Conservation (phyloP, 2,888 invertebrate genomes). For the Alentia gelatinosa region DNA sequence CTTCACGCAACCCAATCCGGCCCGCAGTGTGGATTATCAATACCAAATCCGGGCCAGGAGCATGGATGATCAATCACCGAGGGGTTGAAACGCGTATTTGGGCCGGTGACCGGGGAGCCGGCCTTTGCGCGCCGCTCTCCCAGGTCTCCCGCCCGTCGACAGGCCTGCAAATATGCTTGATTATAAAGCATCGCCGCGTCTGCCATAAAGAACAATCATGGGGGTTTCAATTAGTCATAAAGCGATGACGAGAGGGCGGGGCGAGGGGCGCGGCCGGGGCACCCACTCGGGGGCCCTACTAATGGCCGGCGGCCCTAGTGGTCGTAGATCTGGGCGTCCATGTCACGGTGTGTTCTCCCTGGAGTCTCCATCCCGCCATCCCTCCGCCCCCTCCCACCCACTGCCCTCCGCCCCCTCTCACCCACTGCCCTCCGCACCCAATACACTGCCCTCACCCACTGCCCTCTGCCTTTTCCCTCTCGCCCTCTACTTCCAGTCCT, state of each 20-base stretch:
- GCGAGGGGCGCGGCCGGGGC: neutral
- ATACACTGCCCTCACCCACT: neutral
- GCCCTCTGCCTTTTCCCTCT: neutral
- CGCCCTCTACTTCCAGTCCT: neutral
- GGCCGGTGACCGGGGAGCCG: neutral
- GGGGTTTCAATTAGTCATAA: conserved; percentile 45
- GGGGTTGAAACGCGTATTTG: neutral
- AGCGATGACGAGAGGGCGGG: conserved; percentile 29
- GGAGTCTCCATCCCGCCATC: neutral
- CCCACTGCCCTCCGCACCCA: neutral
- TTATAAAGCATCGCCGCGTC: conserved; percentile 6
- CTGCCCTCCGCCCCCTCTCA: neutral
- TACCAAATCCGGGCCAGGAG: neutral
- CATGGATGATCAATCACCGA: conserved; percentile 2
- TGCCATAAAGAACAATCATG: conserved; percentile 42
- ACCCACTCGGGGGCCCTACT: neutral
- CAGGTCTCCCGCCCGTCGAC: neutral
- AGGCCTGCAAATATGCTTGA: conserved; percentile 38
- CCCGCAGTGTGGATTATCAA: neutral
- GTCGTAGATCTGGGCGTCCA: conserved; percentile 19
- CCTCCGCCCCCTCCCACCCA: neutral
- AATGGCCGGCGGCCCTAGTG: conserved; percentile 9
- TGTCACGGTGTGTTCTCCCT: neutral
- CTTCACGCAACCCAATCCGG: neutral
- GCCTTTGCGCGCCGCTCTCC: neutral